These are phyloP conservation scores for Catocala sponsa DNA, from an alignment of 2,888 invertebrate genomes.

Conservation along the genomic window DNA sequence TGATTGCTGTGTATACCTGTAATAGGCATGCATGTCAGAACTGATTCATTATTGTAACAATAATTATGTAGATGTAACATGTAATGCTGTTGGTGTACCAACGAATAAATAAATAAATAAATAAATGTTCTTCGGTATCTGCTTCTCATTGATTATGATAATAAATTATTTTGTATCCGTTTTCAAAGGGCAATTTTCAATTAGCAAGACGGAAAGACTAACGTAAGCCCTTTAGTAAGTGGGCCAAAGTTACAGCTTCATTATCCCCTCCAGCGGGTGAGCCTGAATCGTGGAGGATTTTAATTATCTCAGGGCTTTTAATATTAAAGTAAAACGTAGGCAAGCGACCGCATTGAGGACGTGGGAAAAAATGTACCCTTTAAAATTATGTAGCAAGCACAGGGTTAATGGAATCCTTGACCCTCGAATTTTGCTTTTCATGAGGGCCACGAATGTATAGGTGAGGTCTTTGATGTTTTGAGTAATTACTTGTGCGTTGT, in stretches of 20 bases:
- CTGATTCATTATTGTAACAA: no score
- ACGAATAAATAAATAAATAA: no score
- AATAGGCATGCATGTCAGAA: no score
- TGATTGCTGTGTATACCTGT: no score
- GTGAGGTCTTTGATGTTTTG: conserved; percentile 19
- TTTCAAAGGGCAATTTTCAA: conserved; percentile 16
- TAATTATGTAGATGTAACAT: no score
- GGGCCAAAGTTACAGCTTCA: conserved; percentile 43
- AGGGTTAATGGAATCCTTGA: conserved; percentile 47
- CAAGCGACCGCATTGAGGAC: conserved; percentile 37
- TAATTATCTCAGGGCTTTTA: conserved; percentile 59
- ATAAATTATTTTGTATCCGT: conserved; percentile 12
- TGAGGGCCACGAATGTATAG: conserved; percentile 10
- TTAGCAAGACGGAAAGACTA: conserved; percentile 26
- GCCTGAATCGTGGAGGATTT: conserved; percentile 55
- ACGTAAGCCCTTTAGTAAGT: conserved; percentile 35
- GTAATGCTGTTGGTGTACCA: no score
- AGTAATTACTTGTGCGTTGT: conserved; percentile 12
- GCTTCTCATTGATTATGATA: conserved; percentile 19
- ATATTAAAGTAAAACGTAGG: conserved; percentile 44
- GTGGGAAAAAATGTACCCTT: conserved; percentile 41
- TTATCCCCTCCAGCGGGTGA: conserved; percentile 40
- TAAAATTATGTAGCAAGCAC: conserved; percentile 25
- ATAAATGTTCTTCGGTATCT: no score
- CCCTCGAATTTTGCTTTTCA: conserved; percentile 30